Evolutionary conservation across 2,888 invertebrate genomes (phyloP).

Genomic region (Petrolisthes cinctipes): DNA sequence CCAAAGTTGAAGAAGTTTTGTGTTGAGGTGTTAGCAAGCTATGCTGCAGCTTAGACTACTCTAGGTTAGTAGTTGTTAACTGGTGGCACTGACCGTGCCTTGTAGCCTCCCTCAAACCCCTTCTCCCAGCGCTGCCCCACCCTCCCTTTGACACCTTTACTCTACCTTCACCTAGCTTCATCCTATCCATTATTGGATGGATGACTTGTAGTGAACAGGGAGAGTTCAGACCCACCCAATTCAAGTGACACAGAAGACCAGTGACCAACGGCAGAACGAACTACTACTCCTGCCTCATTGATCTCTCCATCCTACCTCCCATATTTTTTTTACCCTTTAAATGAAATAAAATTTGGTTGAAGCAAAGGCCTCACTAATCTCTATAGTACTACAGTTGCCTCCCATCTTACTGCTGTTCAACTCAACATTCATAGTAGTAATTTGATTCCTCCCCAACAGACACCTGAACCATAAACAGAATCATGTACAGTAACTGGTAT

Average conservation of each 20-base stretch:
- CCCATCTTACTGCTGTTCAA: too few species aligned
- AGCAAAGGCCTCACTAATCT: too few species aligned
- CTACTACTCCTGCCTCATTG: slow-evolving; percentile 31
- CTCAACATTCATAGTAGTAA: too few species aligned
- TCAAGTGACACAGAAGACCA: slow-evolving; percentile 45
- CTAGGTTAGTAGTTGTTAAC: slow-evolving; percentile 50
- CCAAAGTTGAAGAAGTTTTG: slow-evolving; percentile 35
- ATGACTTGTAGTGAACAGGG: neutral
- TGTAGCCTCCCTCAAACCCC: slow-evolving; percentile 9
- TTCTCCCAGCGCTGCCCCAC: neutral
- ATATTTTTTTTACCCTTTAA: neutral
- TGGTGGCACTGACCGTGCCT: slow-evolving; percentile 34
- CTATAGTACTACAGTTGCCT: too few species aligned
- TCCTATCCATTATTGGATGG: neutral
- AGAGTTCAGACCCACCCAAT: slow-evolving; percentile 10
- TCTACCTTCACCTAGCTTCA: slow-evolving; percentile 14
- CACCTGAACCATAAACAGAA: too few species aligned
- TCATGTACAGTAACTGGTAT: too few species aligned
- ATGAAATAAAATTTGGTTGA: neutral
- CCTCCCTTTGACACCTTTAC: neutral
- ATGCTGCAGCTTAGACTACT: slow-evolving; percentile 54
- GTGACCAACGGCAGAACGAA: slow-evolving; percentile 39
- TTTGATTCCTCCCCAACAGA: too few species aligned
- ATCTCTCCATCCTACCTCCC: neutral
- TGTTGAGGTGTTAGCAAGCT: slow-evolving; percentile 59